A percentile compares a stretch with the other conserved stretches of the same genome.
Conservation (phyloP, 2,888 invertebrate genomes). For the Nysson spinosus region DNA sequence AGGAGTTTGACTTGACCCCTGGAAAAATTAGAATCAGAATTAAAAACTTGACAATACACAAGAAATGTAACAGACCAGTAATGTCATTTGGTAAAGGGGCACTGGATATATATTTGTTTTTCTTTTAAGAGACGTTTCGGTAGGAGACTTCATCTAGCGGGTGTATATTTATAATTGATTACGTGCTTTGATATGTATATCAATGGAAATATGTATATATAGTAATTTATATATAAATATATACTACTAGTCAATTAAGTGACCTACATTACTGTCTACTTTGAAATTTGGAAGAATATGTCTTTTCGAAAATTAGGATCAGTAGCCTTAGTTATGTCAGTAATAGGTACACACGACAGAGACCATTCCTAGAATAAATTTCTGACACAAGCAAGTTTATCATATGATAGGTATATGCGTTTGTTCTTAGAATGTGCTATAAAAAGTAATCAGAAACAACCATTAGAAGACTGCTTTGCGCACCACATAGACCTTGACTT, state of each 20-base stretch:
- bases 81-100: slow-evolving; percentile 62
- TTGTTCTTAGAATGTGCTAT: slow-evolving; percentile 39
- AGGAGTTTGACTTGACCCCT: slow-evolving; percentile 71
- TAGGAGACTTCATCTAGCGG: slow-evolving; percentile 51
- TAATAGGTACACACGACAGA: slow-evolving; percentile 30
- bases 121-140: slow-evolving; percentile 55
- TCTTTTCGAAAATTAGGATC: slow-evolving; percentile 38
- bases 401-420: slow-evolving; percentile 42
- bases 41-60: slow-evolving; percentile 59
- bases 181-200: slow-evolving; percentile 51
- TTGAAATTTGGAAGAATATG: slow-evolving; percentile 51
- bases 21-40: slow-evolving; percentile 73
- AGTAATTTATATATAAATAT: slow-evolving; percentile 49
- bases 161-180: slow-evolving; percentile 54
- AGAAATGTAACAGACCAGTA: slow-evolving; percentile 54
- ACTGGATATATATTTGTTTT: slow-evolving; percentile 60
- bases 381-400: slow-evolving; percentile 44
- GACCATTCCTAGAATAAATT: slow-evolving; percentile 60
- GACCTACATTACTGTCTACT: slow-evolving; percentile 55
- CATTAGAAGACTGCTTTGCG: slow-evolving; percentile 60
- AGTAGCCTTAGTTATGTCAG: slow-evolving; percentile 41
- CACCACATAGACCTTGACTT: slow-evolving; percentile 60
- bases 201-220: slow-evolving; percentile 50
- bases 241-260: slow-evolving; percentile 50
- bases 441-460: slow-evolving; percentile 51